Evolutionary conservation across 2,888 invertebrate genomes (phyloP), one percentile per base, ranked within the genome.

Genomic region (Anthoptus insignis): DNA sequence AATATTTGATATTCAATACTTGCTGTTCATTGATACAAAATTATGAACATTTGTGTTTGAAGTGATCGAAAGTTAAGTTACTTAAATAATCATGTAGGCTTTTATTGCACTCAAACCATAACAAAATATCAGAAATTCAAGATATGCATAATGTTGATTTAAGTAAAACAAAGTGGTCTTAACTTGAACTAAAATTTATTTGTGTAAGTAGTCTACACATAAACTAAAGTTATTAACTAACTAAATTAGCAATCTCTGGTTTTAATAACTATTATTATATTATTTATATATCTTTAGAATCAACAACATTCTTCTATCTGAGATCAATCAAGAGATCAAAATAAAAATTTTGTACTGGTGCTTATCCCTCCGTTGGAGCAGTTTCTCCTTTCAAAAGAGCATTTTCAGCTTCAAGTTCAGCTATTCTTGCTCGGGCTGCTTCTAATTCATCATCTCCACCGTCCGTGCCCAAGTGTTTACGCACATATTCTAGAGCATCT

Each of bases 401-500:
- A 72, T 94, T 93, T 84, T 96, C 95, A 24, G 94, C 94, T 82
- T 96, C 95, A 6, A 97, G 79, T 76, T 95, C 94, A 8, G 93
- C 89, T 67, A 96, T 94, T 64, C 94, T 93, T 22, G 92, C 90
- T 74, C 94, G 93, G 2, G 95, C 94, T 45, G 94, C 94, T 49
- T 95, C 95, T 32, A 96, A 75, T 76, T 96, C 93, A 81, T 95
- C 87, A 71, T 86, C 82, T 75, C 94, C 80, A 72, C 87, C 85
- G 77, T 95, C 79, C 68, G 88, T 84, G 37, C 90, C 88, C 34
- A 93, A 79, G 75, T 93, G 92, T 75, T 93, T 92, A 13, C 93
- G 84, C 19, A 94, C 91, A 77, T 96, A 97, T 93, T 97, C 97
- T 76, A 98, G 88, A 13, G 97, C 97, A 93, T 98, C 97, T 79